Conservation (phyloP, 2,888 invertebrate species). For the Mycogona germanica region DNA sequence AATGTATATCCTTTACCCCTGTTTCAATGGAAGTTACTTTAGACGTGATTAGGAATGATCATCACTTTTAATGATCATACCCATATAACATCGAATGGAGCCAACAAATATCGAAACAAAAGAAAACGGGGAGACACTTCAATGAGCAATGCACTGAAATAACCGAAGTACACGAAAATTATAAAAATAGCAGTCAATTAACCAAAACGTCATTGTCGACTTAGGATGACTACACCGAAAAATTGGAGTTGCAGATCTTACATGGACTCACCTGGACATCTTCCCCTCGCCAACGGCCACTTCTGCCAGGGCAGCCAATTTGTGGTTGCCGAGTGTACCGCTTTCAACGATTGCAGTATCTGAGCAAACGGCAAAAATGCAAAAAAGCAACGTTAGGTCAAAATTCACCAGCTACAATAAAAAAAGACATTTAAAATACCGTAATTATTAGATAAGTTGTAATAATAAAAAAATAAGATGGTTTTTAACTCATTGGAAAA, state of each 20-base stretch:
- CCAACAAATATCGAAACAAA: too few species aligned
- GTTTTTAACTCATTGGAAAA: neutral
- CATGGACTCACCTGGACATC: conserved; percentile 12
- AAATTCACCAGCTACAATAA: neutral
- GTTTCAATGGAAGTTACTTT: too few species aligned
- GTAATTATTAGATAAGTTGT: neutral
- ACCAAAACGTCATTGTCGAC: neutral
- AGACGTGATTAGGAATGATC: too few species aligned
- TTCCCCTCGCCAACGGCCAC: conserved; percentile 36
- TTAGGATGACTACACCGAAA: neutral
- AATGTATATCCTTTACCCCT: too few species aligned
- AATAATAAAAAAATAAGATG: neutral
- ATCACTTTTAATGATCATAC: too few species aligned
- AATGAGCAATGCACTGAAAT: too few species aligned
- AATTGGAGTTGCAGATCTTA: neutral
- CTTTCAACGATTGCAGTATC: conserved; percentile 31
- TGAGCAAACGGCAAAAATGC: neutral
- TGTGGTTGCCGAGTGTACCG: conserved; percentile 38
- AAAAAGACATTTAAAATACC: neutral
- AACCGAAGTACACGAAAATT: neutral
- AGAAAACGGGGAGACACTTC: too few species aligned
- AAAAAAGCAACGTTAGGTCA: neutral
- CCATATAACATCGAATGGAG: too few species aligned
- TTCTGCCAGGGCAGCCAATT: conserved; percentile 51
- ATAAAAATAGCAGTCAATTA: neutral